phyloP scores from a whole-genome alignment of 1,140 invertebrate genomes.

The Diuraphis noxia region DNA sequence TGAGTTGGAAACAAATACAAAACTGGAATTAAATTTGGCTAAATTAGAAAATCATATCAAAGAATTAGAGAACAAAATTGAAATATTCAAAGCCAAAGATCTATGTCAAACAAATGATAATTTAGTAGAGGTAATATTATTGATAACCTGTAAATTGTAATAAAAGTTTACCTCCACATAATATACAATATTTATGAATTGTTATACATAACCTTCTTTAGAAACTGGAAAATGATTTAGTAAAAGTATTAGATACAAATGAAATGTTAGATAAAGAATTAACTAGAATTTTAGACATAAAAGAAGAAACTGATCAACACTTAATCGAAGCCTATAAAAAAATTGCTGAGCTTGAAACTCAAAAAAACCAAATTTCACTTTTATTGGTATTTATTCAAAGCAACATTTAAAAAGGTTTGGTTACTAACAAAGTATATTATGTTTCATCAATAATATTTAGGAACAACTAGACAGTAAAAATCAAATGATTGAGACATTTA shows the following conservation, averaged over 20 bases:
- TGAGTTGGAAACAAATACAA: not conserved
- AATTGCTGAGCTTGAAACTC: not conserved
- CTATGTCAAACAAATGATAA: not conserved
- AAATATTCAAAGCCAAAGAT: constrained; percentile 3
- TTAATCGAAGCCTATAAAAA: constrained; percentile 23
- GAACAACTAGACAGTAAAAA: constrained; percentile 37
- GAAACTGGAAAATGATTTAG: constrained; percentile 29
- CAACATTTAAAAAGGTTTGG: not conserved
- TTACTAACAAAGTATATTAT: not conserved
- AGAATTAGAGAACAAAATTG: constrained; percentile 25
- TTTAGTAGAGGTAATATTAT: constrained; percentile 27
- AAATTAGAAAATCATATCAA: constrained; percentile 31
- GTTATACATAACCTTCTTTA: not conserved
- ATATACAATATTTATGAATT: not conserved
- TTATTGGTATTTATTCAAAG: constrained; percentile 22
- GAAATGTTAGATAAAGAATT: constrained; percentile 43
- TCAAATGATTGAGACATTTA: not conserved
- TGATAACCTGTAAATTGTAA: not conserved
- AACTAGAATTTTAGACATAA: constrained; percentile 44
- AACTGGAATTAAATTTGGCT: not conserved
- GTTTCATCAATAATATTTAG: not conserved
- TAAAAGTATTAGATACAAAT: constrained; percentile 41
- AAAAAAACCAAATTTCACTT: not conserved
- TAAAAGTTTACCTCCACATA: not conserved
- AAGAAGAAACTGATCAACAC: constrained; percentile 48